These are phyloP conservation scores for Euzophera pinguis DNA, from an alignment of 2,888 invertebrate genomes.

Conservation along the genomic window DNA sequence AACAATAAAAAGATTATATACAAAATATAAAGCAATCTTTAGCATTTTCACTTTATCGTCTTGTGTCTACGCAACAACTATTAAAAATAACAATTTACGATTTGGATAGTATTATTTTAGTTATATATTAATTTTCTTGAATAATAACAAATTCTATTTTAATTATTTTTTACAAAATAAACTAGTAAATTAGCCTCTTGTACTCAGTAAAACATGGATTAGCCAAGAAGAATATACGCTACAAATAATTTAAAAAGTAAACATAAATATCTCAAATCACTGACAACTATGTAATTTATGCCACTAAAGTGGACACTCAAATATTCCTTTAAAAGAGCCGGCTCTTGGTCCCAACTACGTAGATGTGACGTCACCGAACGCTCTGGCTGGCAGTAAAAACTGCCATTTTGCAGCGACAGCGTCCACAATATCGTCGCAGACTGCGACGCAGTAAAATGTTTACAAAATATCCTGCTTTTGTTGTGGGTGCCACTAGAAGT, in stretches of 20 bases:
- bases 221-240: too few relatives aligned
- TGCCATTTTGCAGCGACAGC: slow-evolving; percentile 67
- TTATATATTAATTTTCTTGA: too few relatives aligned
- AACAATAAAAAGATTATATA: too few relatives aligned
- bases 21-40: too few relatives aligned
- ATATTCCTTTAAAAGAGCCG: slow-evolving; percentile 24
- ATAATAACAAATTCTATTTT: too few relatives aligned
- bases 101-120: too few relatives aligned
- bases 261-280: neutral
- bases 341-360: slow-evolving; percentile 31
- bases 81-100: too few relatives aligned
- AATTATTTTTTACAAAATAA: too few relatives aligned
- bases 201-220: too few relatives aligned
- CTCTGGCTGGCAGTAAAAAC: slow-evolving; percentile 68
- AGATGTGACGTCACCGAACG: slow-evolving; percentile 48
- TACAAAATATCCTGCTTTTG: slow-evolving; percentile 71
- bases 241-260: neutral
- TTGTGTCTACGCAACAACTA: too few relatives aligned
- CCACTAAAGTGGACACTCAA: slow-evolving; percentile 18
- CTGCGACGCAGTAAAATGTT: slow-evolving; percentile 74
- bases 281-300: slow-evolving; percentile 8
- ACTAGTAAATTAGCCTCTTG: too few relatives aligned
- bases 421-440: slow-evolving; percentile 72
- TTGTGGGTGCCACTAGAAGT: slow-evolving; percentile 52
- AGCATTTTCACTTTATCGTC: too few relatives aligned